phyloP scores from a whole-genome alignment of 2,797 vertebrate species.

The Mus minutoides region DNA sequence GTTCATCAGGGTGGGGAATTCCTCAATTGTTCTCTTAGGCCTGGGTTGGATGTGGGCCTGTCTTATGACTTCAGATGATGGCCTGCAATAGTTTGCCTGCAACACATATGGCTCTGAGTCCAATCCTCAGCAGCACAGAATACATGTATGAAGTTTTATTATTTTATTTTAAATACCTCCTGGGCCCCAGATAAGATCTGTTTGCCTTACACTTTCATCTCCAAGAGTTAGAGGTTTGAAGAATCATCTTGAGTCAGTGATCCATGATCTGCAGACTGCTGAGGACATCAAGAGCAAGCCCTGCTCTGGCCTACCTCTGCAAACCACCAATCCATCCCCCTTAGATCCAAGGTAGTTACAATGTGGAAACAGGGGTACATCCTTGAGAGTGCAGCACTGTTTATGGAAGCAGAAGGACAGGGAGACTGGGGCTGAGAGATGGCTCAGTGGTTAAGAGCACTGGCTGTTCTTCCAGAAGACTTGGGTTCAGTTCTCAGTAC shows the following conservation, averaged over 20 bases:
- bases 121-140: background rate
- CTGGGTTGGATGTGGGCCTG: background rate
- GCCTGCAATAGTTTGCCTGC: background rate
- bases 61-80: background rate
- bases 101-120: background rate
- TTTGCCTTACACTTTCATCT: background rate
- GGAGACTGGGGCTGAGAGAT: background rate
- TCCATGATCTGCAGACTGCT: background rate
- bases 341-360: background rate
- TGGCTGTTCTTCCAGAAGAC: background rate
- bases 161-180: background rate
- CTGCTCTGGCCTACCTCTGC: background rate
- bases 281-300: background rate
- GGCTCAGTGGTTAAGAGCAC: background rate
- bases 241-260: background rate
- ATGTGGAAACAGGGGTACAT: constrained; percentile 24
- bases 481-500: background rate
- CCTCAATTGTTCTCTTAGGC: constrained; percentile 12
- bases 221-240: background rate
- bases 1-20: constrained; percentile 13
- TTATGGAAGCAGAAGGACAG: constrained; percentile 11
- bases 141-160: background rate
- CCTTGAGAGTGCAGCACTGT: background rate
- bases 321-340: background rate
- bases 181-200: background rate